Conservation (phyloP, 2,113 vertebrate genomes). For the Alces alces region DNA sequence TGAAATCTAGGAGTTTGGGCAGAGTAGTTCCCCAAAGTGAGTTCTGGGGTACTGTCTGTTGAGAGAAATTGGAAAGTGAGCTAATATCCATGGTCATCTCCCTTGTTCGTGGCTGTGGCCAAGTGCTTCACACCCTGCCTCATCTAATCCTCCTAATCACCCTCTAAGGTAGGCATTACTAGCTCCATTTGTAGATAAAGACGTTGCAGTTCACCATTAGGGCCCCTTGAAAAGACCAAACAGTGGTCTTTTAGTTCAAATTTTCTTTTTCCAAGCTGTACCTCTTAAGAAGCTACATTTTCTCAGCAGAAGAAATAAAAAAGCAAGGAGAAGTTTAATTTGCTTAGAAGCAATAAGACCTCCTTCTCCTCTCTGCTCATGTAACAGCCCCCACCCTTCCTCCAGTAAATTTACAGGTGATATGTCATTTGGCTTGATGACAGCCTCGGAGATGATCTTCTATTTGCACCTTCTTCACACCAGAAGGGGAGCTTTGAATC, state of each 20-base stretch:
- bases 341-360: neutral
- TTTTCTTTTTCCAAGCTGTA: neutral
- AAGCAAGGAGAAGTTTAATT: neutral
- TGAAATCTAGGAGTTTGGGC: neutral
- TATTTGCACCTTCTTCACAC: conserved; percentile 16
- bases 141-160: neutral
- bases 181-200: neutral
- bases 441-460: neutral
- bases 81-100: neutral
- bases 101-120: neutral
- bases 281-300: neutral
- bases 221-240: neutral
- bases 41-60: neutral
- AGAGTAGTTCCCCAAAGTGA: neutral
- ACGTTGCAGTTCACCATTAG: neutral
- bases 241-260: neutral
- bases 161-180: neutral
- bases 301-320: neutral
- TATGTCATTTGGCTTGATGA: neutral
- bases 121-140: neutral
- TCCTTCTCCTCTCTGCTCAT: neutral
- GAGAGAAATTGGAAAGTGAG: neutral
- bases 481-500: neutral
- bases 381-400: neutral
- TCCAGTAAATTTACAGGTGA: neutral